Evolutionary conservation across 92 coral and sea anemone genomes (phyloP).

Genomic region (Paragorgia papillata): DNA sequence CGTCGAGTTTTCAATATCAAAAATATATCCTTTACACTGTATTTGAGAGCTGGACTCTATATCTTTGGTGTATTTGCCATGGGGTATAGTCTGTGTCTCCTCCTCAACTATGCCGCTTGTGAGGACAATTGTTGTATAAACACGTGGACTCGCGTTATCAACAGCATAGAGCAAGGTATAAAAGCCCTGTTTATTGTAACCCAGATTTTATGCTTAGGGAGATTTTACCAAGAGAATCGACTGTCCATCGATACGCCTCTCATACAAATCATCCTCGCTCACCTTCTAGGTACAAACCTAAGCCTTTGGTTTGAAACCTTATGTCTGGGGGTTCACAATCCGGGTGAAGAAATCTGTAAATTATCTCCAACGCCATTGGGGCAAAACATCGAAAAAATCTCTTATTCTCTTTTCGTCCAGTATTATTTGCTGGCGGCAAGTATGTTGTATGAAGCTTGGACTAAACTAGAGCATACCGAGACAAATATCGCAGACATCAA

Average conservation of each 20-base stretch:
- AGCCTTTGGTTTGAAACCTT: constrained; percentile 11
- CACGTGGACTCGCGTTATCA: background rate
- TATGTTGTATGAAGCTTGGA: constrained; percentile 22
- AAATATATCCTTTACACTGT: no score
- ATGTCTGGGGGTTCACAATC: background rate
- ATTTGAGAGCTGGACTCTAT: no score
- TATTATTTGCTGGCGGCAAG: constrained; percentile 20
- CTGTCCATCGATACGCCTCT: background rate
- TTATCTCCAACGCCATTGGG: background rate
- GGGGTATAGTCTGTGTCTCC: no score
- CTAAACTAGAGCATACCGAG: background rate
- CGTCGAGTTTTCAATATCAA: no score
- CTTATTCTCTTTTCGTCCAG: constrained; percentile 7
- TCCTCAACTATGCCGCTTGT: no score
- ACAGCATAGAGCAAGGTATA: background rate
- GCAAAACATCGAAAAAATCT: background rate
- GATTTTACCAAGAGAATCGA: background rate
- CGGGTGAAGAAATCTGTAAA: background rate
- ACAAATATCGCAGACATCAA: background rate
- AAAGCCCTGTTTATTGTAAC: background rate
- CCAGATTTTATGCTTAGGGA: constrained; percentile 2
- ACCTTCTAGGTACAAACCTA: constrained; percentile 29
- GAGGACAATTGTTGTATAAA: no score
- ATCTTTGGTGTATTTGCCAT: no score
- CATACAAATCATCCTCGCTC: constrained; percentile 12